These are phyloP conservation scores for Spisula solida DNA, from an alignment of 2,888 invertebrate species.

Conservation along the genomic window DNA sequence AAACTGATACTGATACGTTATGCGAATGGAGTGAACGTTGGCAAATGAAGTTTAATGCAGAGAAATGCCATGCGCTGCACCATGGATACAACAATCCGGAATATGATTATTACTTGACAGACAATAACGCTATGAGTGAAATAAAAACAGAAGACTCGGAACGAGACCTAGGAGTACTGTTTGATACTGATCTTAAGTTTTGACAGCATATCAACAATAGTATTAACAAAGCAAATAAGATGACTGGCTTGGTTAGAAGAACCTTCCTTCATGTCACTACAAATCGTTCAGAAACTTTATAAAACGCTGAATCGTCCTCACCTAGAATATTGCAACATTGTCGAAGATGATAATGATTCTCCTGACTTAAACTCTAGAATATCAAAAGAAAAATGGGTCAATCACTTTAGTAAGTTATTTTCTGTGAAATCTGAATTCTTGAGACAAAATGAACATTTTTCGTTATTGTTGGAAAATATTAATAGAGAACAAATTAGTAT, in stretches of 20 bases:
- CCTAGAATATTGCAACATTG: conserved; percentile 33
- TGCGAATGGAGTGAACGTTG: not conserved
- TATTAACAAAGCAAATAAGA: too few relatives aligned
- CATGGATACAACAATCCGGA: not conserved
- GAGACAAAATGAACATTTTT: too few relatives aligned
- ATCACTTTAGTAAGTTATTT: too few relatives aligned
- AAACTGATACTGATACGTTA: not conserved
- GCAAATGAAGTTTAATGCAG: not conserved
- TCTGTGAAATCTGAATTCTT: too few relatives aligned
- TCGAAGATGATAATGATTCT: too few relatives aligned
- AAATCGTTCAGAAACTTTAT: conserved; percentile 42
- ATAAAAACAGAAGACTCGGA: too few relatives aligned
- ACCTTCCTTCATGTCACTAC: conserved; percentile 41
- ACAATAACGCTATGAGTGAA: not conserved
- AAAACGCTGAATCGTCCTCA: conserved; percentile 41
- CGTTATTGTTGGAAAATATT: too few relatives aligned
- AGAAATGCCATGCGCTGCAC: not conserved
- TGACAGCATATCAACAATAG: conserved; percentile 44
- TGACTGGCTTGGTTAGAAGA: conserved; percentile 33
- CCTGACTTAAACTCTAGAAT: too few relatives aligned
- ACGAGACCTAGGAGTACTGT: too few relatives aligned
- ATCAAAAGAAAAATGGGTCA: too few relatives aligned
- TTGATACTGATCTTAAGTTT: conserved; percentile 45
- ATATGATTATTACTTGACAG: not conserved
- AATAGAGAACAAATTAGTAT: too few relatives aligned